Evolutionary conservation across 2,888 invertebrate species (phyloP), one percentile per base, ranked within the genome.

Genomic region (Eupsilia transversa): DNA sequence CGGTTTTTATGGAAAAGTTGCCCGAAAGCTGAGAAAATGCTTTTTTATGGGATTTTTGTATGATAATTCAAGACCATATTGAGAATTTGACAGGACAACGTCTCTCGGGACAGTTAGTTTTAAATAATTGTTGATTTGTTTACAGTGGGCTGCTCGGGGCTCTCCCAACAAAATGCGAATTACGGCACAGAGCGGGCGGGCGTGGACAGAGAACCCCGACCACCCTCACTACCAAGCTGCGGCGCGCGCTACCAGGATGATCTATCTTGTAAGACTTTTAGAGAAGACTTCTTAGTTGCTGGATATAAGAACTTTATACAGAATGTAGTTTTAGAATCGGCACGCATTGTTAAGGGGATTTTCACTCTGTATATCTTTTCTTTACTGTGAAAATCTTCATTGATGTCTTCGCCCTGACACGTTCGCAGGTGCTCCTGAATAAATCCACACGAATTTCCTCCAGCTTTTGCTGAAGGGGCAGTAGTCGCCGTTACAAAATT

Each of bases 221-320:
- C 98, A 99, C 94, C 98, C 98, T 0, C 98, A 99, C 95, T 99
- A 99, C 94, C 96, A 98, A 85, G 99, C 99, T 30, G 99, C 99
- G 12, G 97, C 97, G 49, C 97, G 96, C 61, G 99, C 99, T 41
- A 98, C 98, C 4, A 97, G 97, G 87, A 97, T 98, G 89, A 99
- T 99, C 20, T 99, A 98, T 93, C 98, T 97, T 88, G 97, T 97
- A 82, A 67, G 46, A 30, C 23, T 14, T 75, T 52, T 30, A 46
- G 14, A 74, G 33, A 5, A 17, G 3, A 27, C 72, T 56, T 9
- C 27, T 43, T 33, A 17, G 5, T 35, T 27, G 35, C 10, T 35
- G 38, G 17, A 10, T 46, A 46, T 20, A 46, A 43, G 17, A 43
- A 43, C 43, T 17, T n/a, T n/a, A n/a, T n/a, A 52, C n/a, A 52